These are phyloP conservation scores for Macrotis lagotis DNA, from an alignment of 2,113 vertebrate genomes.

Conservation along the genomic window DNA sequence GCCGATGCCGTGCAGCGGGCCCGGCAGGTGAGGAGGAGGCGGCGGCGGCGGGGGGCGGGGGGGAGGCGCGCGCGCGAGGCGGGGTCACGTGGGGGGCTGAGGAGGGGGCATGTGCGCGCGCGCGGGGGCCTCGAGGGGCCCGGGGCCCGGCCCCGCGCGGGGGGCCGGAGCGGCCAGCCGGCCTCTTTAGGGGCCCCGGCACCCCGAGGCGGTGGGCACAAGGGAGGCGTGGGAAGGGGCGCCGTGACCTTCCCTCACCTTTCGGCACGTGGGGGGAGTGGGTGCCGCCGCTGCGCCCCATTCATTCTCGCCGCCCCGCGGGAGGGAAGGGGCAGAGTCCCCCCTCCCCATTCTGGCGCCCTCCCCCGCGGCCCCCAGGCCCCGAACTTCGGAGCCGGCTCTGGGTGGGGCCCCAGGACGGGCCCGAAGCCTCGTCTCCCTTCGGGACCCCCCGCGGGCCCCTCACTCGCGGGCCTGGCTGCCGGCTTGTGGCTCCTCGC, in stretches of 20 bases:
- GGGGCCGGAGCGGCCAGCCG: neutral
- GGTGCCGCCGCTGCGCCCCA: neutral
- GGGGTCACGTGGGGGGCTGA: conserved; percentile 51
- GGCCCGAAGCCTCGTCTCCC: too few species aligned
- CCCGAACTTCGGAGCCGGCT: neutral
- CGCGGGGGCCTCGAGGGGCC: conserved; percentile 19
- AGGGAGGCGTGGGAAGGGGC: neutral
- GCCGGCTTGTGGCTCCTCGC: too few species aligned
- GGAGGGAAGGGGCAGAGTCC: neutral
- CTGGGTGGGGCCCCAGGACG: too few species aligned
- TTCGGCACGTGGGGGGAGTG: neutral
- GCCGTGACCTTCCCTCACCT: neutral
- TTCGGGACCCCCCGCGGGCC: too few species aligned
- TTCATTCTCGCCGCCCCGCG: neutral
- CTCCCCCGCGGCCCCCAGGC: neutral
- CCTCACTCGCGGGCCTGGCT: too few species aligned
- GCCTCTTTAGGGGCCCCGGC: neutral
- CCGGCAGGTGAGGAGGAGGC: conserved; percentile 87
- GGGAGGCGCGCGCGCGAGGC: conserved; percentile 49
- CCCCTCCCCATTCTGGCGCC: neutral
- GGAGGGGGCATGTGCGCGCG: conserved; percentile 32
- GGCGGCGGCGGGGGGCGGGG: conserved; percentile 15
- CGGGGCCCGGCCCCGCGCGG: neutral
- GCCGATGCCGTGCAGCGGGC: conserved; percentile 94
- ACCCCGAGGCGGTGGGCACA: neutral